Conservation (phyloP, 2,113 vertebrate species). For the Pangasianodon hypophthalmus region DNA sequence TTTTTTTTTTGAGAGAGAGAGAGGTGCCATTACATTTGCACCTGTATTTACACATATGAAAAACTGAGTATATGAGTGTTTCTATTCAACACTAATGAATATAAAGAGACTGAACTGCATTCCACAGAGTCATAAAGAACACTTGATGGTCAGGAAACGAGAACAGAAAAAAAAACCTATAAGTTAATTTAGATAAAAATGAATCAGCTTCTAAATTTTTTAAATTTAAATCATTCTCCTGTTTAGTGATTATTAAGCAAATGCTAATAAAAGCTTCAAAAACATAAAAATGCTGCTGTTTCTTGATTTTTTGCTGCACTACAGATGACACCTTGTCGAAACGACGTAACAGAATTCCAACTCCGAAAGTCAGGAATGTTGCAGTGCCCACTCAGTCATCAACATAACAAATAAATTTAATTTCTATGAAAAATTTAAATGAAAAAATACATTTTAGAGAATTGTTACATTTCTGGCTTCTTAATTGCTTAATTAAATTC, state of each 20-base stretch:
- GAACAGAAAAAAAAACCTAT: too few relatives aligned
- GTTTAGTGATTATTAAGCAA: neutral
- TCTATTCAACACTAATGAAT: constrained; percentile 16
- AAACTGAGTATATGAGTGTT: neutral
- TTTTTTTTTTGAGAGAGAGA: neutral
- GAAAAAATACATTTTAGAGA: neutral
- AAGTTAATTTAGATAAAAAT: too few relatives aligned
- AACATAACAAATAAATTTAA: neutral
- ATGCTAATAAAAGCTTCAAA: neutral
- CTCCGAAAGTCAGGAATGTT: neutral
- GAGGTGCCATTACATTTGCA: neutral
- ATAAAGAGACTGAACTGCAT: constrained; percentile 2
- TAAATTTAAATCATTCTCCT: neutral
- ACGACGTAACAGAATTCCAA: neutral
- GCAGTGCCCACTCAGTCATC: neutral
- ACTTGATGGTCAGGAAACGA: neutral
- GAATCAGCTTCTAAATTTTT: neutral
- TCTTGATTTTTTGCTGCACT: neutral
- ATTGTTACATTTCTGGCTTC: neutral
- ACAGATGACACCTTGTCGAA: neutral
- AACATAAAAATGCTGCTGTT: neutral
- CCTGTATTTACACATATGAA: neutral
- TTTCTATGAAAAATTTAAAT: neutral
- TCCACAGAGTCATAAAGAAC: neutral
- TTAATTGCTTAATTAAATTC: neutral